Percentiles rank a stretch among this genome's conserved stretches.
Conservation (phyloP, 2,797 vertebrate genomes). For the Peromyscus eremicus region DNA sequence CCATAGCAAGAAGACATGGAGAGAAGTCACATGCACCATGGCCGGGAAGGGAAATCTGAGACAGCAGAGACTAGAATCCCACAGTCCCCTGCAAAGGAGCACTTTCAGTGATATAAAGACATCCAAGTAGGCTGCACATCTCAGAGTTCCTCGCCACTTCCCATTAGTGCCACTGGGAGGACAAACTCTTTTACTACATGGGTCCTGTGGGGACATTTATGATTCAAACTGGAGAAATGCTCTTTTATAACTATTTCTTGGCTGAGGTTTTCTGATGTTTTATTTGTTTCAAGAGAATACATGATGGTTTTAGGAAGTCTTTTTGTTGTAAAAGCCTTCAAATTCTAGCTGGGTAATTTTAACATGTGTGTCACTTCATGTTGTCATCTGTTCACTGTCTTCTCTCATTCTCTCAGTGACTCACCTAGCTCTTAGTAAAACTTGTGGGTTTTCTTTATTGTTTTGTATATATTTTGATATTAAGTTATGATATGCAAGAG, state of each 20-base stretch:
- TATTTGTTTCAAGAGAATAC: slow-evolving; percentile 22
- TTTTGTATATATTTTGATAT: neutral
- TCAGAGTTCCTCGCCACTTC: neutral
- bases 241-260: slow-evolving; percentile 23
- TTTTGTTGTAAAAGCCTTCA: slow-evolving; percentile 11
- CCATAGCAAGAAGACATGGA: no score
- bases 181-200: neutral
- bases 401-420: neutral
- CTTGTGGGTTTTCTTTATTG: slow-evolving; percentile 1
- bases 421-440: neutral
- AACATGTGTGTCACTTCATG: neutral
- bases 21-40: neutral
- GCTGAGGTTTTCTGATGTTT: neutral
- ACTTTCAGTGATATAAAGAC: neutral
- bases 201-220: neutral
- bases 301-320: neutral
- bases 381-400: neutral
- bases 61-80: neutral
- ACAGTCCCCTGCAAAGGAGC: neutral
- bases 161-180: neutral
- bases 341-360: slow-evolving; percentile 31
- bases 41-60: neutral
- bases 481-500: neutral
- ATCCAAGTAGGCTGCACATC: neutral
- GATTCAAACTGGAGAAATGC: neutral